Evolutionary conservation across 2,113 vertebrate species (phyloP).

Genomic region (Bambusicola thoracicus): DNA sequence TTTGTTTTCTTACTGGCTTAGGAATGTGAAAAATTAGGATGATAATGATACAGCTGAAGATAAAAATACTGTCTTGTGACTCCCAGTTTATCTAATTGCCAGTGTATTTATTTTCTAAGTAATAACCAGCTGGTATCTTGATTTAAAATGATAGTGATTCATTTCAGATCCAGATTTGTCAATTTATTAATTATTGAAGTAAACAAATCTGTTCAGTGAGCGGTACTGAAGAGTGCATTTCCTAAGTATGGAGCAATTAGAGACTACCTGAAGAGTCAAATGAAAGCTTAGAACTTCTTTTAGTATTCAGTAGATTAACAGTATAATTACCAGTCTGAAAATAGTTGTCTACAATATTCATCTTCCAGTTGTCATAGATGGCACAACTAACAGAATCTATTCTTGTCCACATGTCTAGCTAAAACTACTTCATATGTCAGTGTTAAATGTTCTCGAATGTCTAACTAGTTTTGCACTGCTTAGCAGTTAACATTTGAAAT

Average conservation of each 20-base stretch:
- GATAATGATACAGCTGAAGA: neutral
- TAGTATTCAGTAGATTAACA: neutral
- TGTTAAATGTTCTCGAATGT: neutral
- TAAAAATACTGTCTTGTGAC: neutral
- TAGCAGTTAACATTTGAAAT: neutral
- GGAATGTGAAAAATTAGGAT: neutral
- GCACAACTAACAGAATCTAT: neutral
- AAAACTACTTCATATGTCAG: neutral
- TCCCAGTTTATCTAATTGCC: neutral
- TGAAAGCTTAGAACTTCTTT: neutral
- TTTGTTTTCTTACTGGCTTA: neutral
- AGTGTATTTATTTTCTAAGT: neutral
- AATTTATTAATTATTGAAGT: neutral
- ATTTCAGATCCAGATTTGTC: neutral
- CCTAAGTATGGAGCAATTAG: neutral
- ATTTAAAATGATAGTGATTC: neutral
- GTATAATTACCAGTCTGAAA: neutral
- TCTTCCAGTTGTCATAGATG: neutral
- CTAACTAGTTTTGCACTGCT: neutral
- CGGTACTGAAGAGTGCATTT: neutral
- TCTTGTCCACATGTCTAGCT: neutral
- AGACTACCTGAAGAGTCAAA: neutral
- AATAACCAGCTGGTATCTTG: neutral
- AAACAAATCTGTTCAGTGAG: neutral
- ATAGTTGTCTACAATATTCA: neutral